A percentile compares a stretch with the other conserved stretches of the same genome.
Evolutionary conservation across 2,797 vertebrate genomes (phyloP).

Genomic region (Cuculus canorus): DNA sequence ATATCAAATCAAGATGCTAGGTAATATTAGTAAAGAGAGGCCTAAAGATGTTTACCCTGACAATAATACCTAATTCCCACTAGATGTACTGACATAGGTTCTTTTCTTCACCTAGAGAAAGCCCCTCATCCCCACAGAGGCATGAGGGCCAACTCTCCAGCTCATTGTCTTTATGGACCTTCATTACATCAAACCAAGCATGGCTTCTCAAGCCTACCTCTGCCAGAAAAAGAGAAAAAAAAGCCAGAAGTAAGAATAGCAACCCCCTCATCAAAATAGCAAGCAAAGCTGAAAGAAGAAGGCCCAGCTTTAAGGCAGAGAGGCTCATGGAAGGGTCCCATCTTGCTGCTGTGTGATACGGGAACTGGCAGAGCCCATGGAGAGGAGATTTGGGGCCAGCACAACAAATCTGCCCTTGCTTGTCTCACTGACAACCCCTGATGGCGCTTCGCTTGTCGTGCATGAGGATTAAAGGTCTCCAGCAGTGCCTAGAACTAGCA

Average conservation of each 20-base stretch:
- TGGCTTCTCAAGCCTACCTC: constrained; percentile 7
- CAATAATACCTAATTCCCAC: not conserved
- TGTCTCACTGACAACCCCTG: not conserved
- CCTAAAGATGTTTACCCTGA: not conserved
- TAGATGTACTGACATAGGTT: not conserved
- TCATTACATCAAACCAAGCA: not conserved
- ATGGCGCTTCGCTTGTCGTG: not conserved
- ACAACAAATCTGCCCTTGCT: not conserved
- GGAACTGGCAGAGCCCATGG: not conserved
- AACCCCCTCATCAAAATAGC: not conserved
- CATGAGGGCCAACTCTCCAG: not conserved
- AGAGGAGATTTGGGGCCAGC: not conserved
- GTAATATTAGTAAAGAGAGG: not conserved
- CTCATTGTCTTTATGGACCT: not conserved
- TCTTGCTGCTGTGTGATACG: not conserved
- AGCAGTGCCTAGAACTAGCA: constrained; percentile 36
- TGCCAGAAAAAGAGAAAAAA: constrained; percentile 16
- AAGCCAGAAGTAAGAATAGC: not conserved
- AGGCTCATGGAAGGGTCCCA: not conserved
- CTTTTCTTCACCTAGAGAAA: not conserved
- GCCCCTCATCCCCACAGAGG: not conserved
- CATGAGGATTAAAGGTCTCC: constrained; percentile 49
- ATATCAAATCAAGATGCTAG: not conserved
- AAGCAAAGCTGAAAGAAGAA: not conserved
- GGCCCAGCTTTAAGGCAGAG: constrained; percentile 21